Percentiles rank a stretch among this genome's conserved stretches.
phyloP scores from a whole-genome alignment of 2,888 invertebrate genomes.

The Chrysopilus asiliformis region DNA sequence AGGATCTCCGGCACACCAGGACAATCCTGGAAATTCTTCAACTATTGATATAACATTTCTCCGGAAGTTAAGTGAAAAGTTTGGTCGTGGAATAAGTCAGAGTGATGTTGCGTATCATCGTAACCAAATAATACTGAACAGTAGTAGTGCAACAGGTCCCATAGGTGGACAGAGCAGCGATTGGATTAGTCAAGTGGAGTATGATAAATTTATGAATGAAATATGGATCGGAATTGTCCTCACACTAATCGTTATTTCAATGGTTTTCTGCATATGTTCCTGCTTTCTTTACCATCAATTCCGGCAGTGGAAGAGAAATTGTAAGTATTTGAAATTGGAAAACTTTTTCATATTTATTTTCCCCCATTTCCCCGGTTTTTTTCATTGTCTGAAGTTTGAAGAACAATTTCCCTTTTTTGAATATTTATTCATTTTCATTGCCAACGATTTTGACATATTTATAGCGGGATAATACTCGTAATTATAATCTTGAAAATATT shows the following conservation, averaged over 20 bases:
- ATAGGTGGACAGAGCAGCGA: slow-evolving; percentile 16
- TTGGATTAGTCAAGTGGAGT: slow-evolving; percentile 34
- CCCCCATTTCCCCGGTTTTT: too few species aligned
- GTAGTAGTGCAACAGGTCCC: slow-evolving; percentile 1
- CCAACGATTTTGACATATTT: too few species aligned
- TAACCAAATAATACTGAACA: slow-evolving; percentile 6
- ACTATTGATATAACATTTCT: slow-evolving; percentile 24
- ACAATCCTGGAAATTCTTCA: background rate
- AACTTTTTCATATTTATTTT: too few species aligned
- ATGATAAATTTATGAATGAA: slow-evolving; percentile 47
- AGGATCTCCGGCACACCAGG: background rate
- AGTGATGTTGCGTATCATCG: slow-evolving; percentile 16
- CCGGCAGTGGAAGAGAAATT: slow-evolving; percentile 47
- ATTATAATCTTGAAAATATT: too few species aligned
- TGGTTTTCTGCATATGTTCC: slow-evolving; percentile 49
- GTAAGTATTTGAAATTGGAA: slow-evolving; percentile 37
- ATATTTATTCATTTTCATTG: background rate
- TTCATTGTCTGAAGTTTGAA: background rate
- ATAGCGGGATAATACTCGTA: too few species aligned
- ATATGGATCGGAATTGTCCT: slow-evolving; percentile 50
- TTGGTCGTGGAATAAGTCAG: slow-evolving; percentile 22
- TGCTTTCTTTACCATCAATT: slow-evolving; percentile 50
- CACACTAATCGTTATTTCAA: slow-evolving; percentile 45
- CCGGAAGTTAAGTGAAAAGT: slow-evolving; percentile 27
- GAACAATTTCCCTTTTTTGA: background rate